Conservation (phyloP, 2,888 invertebrate genomes). For the Callimorpha dominula region DNA sequence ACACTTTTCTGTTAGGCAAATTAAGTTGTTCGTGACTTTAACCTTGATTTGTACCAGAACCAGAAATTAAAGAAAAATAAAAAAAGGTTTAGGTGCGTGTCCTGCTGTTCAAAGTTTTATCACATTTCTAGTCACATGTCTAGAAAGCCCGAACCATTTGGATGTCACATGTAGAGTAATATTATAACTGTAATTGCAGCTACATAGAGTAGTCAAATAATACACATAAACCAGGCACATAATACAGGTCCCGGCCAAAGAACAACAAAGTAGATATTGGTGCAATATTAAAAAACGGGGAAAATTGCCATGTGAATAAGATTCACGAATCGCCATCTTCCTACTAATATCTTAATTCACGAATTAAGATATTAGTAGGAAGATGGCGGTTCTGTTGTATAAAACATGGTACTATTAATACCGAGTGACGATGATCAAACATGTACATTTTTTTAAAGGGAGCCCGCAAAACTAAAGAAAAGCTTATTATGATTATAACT, state of each 20-base stretch:
- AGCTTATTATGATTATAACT: no score
- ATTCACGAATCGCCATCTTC: no score
- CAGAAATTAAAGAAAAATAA: no score
- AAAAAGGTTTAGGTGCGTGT: not conserved
- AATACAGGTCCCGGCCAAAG: no score
- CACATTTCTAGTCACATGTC: not conserved
- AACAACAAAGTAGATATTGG: no score
- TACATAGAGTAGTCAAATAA: not conserved
- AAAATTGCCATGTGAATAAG: no score
- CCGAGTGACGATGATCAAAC: not conserved
- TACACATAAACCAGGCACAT: no score
- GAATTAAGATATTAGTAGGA: not conserved
- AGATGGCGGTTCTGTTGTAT: not conserved
- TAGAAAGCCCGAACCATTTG: not conserved
- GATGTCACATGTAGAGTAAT: not conserved
- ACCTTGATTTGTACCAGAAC: no score
- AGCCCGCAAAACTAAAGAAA: not conserved
- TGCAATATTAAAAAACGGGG: no score
- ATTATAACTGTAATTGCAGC: not conserved
- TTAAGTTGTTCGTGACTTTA: no score
- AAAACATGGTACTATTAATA: not conserved
- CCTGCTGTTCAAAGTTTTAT: no score
- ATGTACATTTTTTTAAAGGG: not conserved
- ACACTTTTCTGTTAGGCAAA: no score
- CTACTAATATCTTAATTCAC: not conserved